Base-by-base conservation (phyloP, 2,113 vertebrate genomes). In the Trichomycterus rosablanca region DNA sequence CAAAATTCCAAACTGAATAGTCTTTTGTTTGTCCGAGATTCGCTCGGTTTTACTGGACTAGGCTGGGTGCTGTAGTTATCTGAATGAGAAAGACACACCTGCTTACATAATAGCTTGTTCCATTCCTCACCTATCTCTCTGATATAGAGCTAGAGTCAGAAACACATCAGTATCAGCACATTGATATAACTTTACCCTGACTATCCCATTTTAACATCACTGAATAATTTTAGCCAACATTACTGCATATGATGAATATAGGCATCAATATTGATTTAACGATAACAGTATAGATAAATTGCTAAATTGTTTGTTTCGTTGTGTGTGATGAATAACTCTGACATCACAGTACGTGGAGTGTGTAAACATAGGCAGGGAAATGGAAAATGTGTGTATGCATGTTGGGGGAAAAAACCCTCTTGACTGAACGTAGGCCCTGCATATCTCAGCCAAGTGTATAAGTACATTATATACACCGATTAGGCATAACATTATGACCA, bases 321-420 rank as follows among this genome's bases (percentile, higher is more conserved):
- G 49, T 2, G 19, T 52, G 2, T 44, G 19, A 39, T 51, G 1
- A 59, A n/a, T 39, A n/a, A 3, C 11, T 39, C n/a, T 37, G 23
- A 54, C n/a, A 22, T 58, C 49, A 52, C 22, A 34, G 5, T 40
- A 16, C 11, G 26, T 51, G 44, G 3, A 16, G 5, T 39, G 24
- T 14, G 16, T 30, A 58, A 70, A 52, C 67, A 58, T 44, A 23
- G 44, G 12, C 35, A 59, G 14, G 15, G 4, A 4, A 24, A 57
- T 26, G 23, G 2, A 22, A 55, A 55, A 52, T 48, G 26, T 15
- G 20, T 35, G 28, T 51, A 32, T 8, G 1, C 1, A 2, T 28
- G 22, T 50, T 4, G 16, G 5, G 39, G 30, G 7, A 52, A 11
- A 18, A 46, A 46, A 60, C 30, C 18, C n/a, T n/a, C n/a, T n/a